Evolutionary conservation across 2,113 vertebrate genomes (phyloP).

Genomic region (Stomatorhinus ivindoensis): DNA sequence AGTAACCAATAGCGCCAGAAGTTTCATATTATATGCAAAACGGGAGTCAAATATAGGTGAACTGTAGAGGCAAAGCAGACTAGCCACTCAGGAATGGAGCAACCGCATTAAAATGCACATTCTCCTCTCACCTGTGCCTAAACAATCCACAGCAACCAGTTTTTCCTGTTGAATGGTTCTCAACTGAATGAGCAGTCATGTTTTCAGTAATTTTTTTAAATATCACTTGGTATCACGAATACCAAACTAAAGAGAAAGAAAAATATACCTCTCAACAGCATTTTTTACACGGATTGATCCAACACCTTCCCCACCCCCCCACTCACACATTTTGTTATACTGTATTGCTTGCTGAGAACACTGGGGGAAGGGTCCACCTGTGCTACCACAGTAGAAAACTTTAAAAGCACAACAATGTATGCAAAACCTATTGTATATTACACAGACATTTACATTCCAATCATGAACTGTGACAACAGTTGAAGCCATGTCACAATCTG

Average conservation of each 20-base stretch:
- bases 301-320: neutral
- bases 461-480: neutral
- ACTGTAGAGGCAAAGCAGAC: neutral
- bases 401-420: neutral
- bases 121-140: neutral
- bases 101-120: neutral
- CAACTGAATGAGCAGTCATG: neutral
- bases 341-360: neutral
- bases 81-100: neutral
- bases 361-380: neutral
- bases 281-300: neutral
- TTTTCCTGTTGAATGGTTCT: neutral
- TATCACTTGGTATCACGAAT: neutral
- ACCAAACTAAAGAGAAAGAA: neutral
- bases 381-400: neutral
- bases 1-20: neutral
- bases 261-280: neutral
- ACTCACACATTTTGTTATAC: too few relatives aligned
- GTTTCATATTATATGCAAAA: neutral
- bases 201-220: neutral
- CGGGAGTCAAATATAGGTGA: neutral
- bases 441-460: neutral
- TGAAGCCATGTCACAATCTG: neutral
- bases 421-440: neutral
- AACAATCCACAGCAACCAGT: neutral